Evolutionary conservation across 2,888 invertebrate genomes (phyloP).

Genomic region (Drosophila hamatofila): DNA sequence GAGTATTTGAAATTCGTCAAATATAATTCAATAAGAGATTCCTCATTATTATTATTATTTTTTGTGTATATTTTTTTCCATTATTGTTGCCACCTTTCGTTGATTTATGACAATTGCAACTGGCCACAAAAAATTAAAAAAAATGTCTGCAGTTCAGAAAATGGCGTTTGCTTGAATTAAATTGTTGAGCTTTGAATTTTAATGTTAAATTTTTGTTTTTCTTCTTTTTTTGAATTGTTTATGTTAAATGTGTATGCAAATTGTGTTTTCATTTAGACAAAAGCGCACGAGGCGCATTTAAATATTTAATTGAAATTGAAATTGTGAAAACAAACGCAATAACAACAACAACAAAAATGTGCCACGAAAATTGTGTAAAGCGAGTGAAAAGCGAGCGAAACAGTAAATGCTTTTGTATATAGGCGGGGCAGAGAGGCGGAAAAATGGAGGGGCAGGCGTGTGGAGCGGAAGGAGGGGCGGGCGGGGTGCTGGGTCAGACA

Average conservation of each 20-base stretch:
- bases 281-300: constrained; percentile 51
- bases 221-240: constrained; percentile 28
- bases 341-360: constrained; percentile 33
- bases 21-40: too few species aligned
- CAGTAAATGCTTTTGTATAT: constrained; percentile 56
- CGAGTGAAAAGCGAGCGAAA: constrained; percentile 49
- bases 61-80: not conserved
- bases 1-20: constrained; percentile 8
- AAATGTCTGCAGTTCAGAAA: constrained; percentile 52
- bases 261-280: constrained; percentile 52
- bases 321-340: constrained; percentile 32
- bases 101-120: constrained; percentile 57
- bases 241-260: constrained; percentile 63
- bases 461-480: not conserved
- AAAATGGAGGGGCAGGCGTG: too few species aligned
- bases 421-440: not conserved
- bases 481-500: constrained; percentile 54
- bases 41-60: not conserved
- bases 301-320: constrained; percentile 74
- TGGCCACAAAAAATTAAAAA: constrained; percentile 16
- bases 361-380: constrained; percentile 55
- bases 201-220: constrained; percentile 1
- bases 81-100: constrained; percentile 43
- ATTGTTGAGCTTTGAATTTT: constrained; percentile 15
- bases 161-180: constrained; percentile 36